These are phyloP conservation scores for Rhagonycha fulva DNA, from an alignment of 2,888 invertebrate species.

Conservation along the genomic window DNA sequence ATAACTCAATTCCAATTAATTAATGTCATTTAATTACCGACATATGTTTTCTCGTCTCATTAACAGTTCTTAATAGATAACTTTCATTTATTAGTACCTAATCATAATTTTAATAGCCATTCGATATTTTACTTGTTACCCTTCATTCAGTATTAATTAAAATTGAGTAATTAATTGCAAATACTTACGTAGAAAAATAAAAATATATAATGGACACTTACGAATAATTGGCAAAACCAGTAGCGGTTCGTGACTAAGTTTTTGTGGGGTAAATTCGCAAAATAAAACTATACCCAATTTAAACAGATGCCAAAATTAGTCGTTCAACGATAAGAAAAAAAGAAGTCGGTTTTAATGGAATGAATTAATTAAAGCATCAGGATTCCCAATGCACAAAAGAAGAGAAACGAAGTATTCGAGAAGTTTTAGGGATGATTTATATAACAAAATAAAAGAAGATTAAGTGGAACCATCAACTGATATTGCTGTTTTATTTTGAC, in stretches of 20 bases:
- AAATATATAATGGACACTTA: not conserved
- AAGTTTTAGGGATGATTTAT: not conserved
- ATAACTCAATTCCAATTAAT: not conserved
- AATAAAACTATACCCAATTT: no score
- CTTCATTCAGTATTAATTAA: not conserved
- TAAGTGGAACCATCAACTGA: constrained; percentile 30
- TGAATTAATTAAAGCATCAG: no score
- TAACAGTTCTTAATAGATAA: not conserved
- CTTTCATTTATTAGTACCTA: not conserved
- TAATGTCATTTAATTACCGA: not conserved
- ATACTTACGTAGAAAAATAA: not conserved
- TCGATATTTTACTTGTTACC: not conserved
- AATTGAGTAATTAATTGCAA: not conserved
- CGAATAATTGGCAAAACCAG: not conserved
- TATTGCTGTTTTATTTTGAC: constrained; percentile 27
- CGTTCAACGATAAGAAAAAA: no score
- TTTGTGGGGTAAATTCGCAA: not conserved
- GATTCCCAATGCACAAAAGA: no score
- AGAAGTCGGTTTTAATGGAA: no score
- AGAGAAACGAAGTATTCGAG: no score
- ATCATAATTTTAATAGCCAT: not conserved
- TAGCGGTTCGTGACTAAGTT: not conserved
- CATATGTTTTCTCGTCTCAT: not conserved
- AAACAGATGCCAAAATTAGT: no score
- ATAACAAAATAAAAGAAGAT: constrained; percentile 9